These are phyloP conservation scores for Mormyrus proboscirostris DNA, from an alignment of 2,797 vertebrate species.

Conservation along the genomic window DNA sequence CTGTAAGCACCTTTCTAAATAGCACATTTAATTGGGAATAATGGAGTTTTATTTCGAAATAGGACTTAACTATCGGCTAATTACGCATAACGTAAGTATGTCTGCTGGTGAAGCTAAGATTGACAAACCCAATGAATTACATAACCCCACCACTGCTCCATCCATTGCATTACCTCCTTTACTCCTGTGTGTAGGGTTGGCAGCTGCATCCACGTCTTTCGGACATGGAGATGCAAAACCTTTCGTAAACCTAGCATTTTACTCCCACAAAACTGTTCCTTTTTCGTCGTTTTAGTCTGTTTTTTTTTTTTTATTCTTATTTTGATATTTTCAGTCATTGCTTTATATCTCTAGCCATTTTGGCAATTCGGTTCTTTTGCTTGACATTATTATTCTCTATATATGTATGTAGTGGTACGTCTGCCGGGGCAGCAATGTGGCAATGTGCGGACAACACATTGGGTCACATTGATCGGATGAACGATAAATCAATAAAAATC, in stretches of 20 bases:
- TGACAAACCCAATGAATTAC: conserved; percentile 17
- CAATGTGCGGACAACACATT: conserved; percentile 79
- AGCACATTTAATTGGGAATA: neutral
- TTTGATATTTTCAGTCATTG: conserved; percentile 63
- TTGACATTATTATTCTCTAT: conserved; percentile 37
- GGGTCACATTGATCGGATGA: conserved; percentile 79
- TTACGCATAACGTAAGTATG: neutral
- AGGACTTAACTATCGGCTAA: neutral
- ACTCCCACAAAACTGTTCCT: conserved; percentile 51
- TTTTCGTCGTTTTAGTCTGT: conserved; percentile 37
- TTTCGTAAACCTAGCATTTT: conserved; percentile 49
- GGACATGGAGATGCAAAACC: conserved; percentile 59
- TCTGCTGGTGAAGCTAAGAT: neutral
- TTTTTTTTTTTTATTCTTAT: conserved; percentile 47
- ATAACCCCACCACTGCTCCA: conserved; percentile 41
- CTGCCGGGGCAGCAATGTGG: conserved; percentile 86
- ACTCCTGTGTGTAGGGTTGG: conserved; percentile 44
- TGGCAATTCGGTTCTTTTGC: conserved; percentile 44
- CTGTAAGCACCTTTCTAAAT: neutral
- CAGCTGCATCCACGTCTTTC: conserved; percentile 59
- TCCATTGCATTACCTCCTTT: conserved; percentile 37
- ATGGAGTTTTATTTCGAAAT: neutral
- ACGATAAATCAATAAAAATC: conserved; percentile 52
- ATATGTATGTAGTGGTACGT: conserved; percentile 65
- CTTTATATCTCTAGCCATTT: conserved; percentile 51